phyloP scores from a whole-genome alignment of 2,113 vertebrate genomes.

The Stegastes partitus region DNA sequence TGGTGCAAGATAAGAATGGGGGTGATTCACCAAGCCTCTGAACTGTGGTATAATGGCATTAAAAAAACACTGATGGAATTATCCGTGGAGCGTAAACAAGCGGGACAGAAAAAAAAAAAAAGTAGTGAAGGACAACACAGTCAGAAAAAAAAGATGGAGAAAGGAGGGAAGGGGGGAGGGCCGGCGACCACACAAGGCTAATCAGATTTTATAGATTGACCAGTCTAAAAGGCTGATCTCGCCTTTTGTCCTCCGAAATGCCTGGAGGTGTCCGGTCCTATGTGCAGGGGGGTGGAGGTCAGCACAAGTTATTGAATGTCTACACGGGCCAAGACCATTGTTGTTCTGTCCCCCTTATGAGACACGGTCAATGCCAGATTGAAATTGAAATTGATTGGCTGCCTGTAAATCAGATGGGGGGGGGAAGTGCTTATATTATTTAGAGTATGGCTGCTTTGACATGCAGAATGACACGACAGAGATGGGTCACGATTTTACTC shows the following conservation, averaged over 20 bases:
- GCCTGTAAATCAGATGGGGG: slow-evolving; percentile 72
- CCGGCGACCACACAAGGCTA: slow-evolving; percentile 65
- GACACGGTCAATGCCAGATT: slow-evolving; percentile 74
- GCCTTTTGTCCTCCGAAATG: slow-evolving; percentile 79
- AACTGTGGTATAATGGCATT: slow-evolving; percentile 66
- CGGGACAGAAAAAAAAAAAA: not conserved
- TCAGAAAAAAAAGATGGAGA: not conserved
- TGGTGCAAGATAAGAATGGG: slow-evolving; percentile 28
- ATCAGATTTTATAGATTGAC: slow-evolving; percentile 83
- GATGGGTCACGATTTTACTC: slow-evolving; percentile 20
- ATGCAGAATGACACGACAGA: slow-evolving; percentile 15
- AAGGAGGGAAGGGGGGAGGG: slow-evolving; percentile 14
- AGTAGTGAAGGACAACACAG: slow-evolving; percentile 26
- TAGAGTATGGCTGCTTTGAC: slow-evolving; percentile 28
- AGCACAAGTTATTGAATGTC: slow-evolving; percentile 73
- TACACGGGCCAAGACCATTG: slow-evolving; percentile 68
- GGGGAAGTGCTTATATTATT: slow-evolving; percentile 44
- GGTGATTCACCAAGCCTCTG: slow-evolving; percentile 50
- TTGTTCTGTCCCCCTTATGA: slow-evolving; percentile 70
- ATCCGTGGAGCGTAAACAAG: slow-evolving; percentile 58
- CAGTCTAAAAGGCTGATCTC: slow-evolving; percentile 73
- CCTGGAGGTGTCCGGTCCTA: slow-evolving; percentile 62
- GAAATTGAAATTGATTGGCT: slow-evolving; percentile 84
- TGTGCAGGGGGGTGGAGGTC: slow-evolving; percentile 64
- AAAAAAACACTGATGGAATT: slow-evolving; percentile 70